Evolutionary conservation across 2,888 invertebrate species (phyloP).

Genomic region (Drosophila siamana): DNA sequence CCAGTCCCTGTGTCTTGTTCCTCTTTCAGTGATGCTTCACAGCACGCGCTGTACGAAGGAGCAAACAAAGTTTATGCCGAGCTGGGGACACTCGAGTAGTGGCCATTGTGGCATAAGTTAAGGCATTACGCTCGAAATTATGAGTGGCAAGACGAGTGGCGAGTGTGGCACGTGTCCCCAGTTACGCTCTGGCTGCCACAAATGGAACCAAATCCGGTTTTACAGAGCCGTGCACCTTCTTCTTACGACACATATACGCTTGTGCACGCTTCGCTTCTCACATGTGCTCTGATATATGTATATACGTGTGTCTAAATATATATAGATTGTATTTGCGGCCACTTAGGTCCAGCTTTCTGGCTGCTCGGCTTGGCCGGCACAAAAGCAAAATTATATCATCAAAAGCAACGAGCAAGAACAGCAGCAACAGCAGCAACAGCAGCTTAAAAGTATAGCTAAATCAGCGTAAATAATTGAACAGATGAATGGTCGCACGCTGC

Average conservation of each 20-base stretch:
- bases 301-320: neutral
- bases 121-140: slow-evolving; percentile 28
- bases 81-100: neutral
- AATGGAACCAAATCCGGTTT: slow-evolving; percentile 44
- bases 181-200: slow-evolving; percentile 17
- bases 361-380: neutral
- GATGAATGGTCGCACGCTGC: slow-evolving; percentile 33
- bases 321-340: neutral
- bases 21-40: slow-evolving; percentile 1
- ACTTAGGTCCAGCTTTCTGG: slow-evolving; percentile 6
- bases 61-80: slow-evolving; percentile 14
- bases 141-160: slow-evolving; percentile 17
- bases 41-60: slow-evolving; percentile 24
- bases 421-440: neutral
- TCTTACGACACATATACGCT: neutral
- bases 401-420: slow-evolving; percentile 34
- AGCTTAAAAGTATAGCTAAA: slow-evolving; percentile 33
- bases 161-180: slow-evolving; percentile 3
- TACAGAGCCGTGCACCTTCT: slow-evolving; percentile 31
- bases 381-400: slow-evolving; percentile 23
- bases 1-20: neutral
- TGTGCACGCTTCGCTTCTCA: neutral
- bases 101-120: slow-evolving; percentile 22
- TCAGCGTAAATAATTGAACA: slow-evolving; percentile 58
- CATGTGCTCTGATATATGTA: neutral